Conservation (phyloP, 2,113 vertebrate genomes). For the Etheostoma cragini region DNA sequence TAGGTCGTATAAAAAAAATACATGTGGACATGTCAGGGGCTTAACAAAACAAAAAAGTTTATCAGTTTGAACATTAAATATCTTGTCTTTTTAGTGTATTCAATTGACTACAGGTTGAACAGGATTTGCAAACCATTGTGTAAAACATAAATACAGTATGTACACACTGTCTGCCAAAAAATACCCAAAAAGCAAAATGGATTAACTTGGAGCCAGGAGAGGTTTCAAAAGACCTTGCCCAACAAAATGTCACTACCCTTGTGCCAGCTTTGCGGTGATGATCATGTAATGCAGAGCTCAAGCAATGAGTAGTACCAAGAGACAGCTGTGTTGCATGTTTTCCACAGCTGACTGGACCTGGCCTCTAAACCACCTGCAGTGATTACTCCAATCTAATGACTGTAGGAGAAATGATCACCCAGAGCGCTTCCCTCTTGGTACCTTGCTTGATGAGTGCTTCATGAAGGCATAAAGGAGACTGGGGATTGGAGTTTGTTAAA, state of each 20-base stretch:
- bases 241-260: neutral
- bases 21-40: too few relatives aligned
- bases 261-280: neutral
- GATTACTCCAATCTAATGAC: conserved; percentile 50
- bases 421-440: conserved; percentile 31
- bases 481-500: conserved; percentile 22
- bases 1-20: too few relatives aligned
- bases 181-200: neutral
- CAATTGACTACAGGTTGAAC: too few relatives aligned
- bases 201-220: neutral
- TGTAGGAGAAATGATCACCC: conserved; percentile 43
- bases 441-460: conserved; percentile 42
- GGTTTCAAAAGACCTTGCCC: conserved; percentile 1
- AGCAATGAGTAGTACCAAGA: conserved; percentile 36
- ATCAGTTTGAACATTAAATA: too few relatives aligned
- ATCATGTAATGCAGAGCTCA: conserved; percentile 24
- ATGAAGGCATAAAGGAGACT: conserved; percentile 39
- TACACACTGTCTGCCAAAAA: neutral
- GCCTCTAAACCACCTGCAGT: conserved; percentile 49
- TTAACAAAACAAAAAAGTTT: too few relatives aligned
- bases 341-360: conserved; percentile 57
- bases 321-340: conserved; percentile 44
- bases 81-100: too few relatives aligned
- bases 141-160: neutral
- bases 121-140: too few relatives aligned